A percentile compares a stretch with the other conserved stretches of the same genome.
These are phyloP conservation scores for Semaprochilodus insignis DNA, from an alignment of 2,797 vertebrate species.

Conservation along the genomic window DNA sequence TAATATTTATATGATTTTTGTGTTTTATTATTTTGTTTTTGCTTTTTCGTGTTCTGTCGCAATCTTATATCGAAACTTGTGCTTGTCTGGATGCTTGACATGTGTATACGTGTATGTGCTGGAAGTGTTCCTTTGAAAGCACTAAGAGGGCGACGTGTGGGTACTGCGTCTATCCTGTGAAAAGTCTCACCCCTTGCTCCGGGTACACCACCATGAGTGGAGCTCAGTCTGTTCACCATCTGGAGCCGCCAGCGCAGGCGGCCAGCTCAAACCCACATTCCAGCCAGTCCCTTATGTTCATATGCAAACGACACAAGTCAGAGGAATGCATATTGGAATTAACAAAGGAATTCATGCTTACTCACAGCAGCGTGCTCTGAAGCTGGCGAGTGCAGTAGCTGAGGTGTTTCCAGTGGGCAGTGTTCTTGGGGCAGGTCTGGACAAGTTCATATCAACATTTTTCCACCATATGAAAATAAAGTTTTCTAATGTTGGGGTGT, in stretches of 20 bases:
- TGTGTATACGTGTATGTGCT: neutral
- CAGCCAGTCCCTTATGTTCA: constrained; percentile 51
- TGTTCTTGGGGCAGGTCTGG: too few species aligned
- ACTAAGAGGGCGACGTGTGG: constrained; percentile 63
- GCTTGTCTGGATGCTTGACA: neutral
- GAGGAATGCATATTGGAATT: neutral
- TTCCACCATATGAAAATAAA: too few species aligned
- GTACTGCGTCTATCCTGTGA: constrained; percentile 77
- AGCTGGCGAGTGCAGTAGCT: too few species aligned
- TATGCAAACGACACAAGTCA: constrained; percentile 12
- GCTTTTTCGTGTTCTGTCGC: neutral
- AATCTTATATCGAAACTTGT: neutral
- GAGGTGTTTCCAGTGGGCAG: too few species aligned
- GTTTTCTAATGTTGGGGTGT: too few species aligned
- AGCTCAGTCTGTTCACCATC: constrained; percentile 82
- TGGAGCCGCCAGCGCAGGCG: constrained; percentile 61
- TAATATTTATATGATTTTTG: neutral
- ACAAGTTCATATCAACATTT: too few species aligned
- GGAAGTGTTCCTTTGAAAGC: neutral
- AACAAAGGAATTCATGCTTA: neutral
- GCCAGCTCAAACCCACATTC: constrained; percentile 39
- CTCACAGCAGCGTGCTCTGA: too few species aligned
- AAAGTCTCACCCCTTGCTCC: constrained; percentile 77
- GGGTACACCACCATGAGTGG: constrained; percentile 71
- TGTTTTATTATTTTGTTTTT: neutral